phyloP scores from a whole-genome alignment of 2,888 invertebrate species.

The Empis stercorea region DNA sequence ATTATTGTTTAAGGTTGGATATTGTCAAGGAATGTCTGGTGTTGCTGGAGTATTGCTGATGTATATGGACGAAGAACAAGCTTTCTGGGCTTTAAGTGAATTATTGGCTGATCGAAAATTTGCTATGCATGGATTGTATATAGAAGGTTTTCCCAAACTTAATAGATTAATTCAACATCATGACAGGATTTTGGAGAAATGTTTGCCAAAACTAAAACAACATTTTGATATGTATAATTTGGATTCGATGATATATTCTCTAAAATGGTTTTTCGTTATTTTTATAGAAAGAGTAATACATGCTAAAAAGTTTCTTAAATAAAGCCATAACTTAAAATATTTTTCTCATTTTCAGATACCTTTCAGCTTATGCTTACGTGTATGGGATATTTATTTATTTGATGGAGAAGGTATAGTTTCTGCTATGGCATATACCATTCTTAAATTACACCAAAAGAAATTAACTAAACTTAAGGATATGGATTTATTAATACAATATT shows the following conservation, averaged over 20 bases:
- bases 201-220: conserved; percentile 81
- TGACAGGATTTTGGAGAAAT: conserved; percentile 79
- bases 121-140: conserved; percentile 89
- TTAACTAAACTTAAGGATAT: conserved; percentile 60
- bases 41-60: conserved; percentile 88
- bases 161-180: conserved; percentile 86
- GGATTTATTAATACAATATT: conserved; percentile 66
- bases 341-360: conserved; percentile 50
- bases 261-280: conserved; percentile 97
- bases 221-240: conserved; percentile 86
- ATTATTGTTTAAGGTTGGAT: conserved; percentile 24
- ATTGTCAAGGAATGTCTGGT: conserved; percentile 95
- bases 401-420: conserved; percentile 85
- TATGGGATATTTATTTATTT: conserved; percentile 90
- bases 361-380: conserved; percentile 74
- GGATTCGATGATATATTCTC: conserved; percentile 82
- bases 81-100: conserved; percentile 88
- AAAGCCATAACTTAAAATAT: neutral
- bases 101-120: conserved; percentile 76
- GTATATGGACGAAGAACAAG: conserved; percentile 93
- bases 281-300: conserved; percentile 75
- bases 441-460: conserved; percentile 76
- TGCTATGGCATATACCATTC: conserved; percentile 83
- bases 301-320: neutral
- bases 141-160: conserved; percentile 91